A percentile compares a stretch with the other conserved stretches of the same genome.
These are phyloP conservation scores for Eulemur rubriventer DNA, from an alignment of 2,797 vertebrate genomes.

Conservation along the genomic window DNA sequence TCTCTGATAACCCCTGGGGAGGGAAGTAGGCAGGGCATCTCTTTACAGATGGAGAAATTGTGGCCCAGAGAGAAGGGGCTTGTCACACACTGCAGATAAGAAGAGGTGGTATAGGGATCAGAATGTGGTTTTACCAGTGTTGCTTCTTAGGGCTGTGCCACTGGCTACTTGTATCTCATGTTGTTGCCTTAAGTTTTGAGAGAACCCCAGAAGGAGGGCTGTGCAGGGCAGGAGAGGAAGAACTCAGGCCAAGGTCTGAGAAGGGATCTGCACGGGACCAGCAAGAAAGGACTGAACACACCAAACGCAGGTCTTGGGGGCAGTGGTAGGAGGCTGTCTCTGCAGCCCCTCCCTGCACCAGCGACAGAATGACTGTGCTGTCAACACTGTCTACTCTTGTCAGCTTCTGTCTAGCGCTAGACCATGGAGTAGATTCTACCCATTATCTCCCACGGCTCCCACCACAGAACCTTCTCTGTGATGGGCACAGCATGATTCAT, in stretches of 20 bases:
- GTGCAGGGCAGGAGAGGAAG: neutral
- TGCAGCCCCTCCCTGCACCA: fast-evolving
- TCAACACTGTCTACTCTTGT: neutral
- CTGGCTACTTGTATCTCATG: neutral
- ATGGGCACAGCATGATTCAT: neutral
- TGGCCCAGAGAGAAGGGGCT: neutral
- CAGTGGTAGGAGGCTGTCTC: neutral
- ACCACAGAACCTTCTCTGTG: neutral
- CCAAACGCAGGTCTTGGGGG: too few species aligned
- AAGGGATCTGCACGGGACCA: neutral
- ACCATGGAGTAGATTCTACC: neutral
- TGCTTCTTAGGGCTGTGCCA: too few species aligned
- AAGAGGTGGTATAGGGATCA: neutral
- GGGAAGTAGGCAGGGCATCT: neutral
- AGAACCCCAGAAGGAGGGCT: neutral
- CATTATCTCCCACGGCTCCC: too few species aligned
- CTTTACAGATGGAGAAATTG: neutral
- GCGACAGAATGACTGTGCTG: fast-evolving
- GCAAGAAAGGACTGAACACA: neutral
- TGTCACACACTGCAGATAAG: fast-evolving
- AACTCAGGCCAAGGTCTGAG: neutral
- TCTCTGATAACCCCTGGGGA: neutral
- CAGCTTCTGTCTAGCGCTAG: too few species aligned
- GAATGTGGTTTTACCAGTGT: neutral
- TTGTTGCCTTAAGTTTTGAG: neutral